Percentiles rank a stretch among this genome's conserved stretches.
Evolutionary conservation across 2,797 vertebrate species (phyloP).

Genomic region (Carapus acus): DNA sequence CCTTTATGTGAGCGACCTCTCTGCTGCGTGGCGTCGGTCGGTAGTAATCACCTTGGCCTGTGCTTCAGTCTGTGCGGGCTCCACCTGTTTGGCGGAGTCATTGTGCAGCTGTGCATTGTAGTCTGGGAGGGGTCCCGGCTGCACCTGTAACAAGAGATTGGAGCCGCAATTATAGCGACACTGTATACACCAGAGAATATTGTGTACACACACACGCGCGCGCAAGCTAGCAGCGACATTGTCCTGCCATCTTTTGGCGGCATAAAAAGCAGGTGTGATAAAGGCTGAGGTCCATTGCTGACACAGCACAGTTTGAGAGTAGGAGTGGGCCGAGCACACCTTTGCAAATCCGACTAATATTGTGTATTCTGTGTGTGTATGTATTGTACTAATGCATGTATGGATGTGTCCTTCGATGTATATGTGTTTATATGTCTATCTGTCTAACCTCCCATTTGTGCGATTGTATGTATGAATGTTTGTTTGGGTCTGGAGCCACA

Average conservation of each 20-base stretch:
- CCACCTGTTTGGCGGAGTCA: slow-evolving; percentile 70
- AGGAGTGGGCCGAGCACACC: slow-evolving; percentile 1
- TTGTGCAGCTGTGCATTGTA: slow-evolving; percentile 71
- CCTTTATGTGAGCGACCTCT: background rate
- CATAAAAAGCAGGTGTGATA: slow-evolving; percentile 24
- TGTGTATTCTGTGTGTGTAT: no score
- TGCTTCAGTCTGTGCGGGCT: slow-evolving; percentile 71
- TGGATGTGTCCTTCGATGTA: no score
- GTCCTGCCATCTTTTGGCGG: slow-evolving; percentile 28
- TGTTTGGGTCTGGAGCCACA: no score
- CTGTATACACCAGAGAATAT: slow-evolving; percentile 30
- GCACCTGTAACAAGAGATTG: slow-evolving; percentile 62
- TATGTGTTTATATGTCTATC: no score
- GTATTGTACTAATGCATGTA: no score
- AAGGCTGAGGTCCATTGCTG: slow-evolving; percentile 19
- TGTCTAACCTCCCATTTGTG: no score
- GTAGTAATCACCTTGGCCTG: slow-evolving; percentile 71
- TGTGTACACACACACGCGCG: slow-evolving; percentile 32
- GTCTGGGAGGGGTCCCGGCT: slow-evolving; percentile 73
- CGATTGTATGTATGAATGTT: no score
- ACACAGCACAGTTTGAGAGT: slow-evolving; percentile 15
- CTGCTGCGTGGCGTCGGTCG: background rate
- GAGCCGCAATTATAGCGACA: slow-evolving; percentile 48
- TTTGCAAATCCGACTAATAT: background rate
- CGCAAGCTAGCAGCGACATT: slow-evolving; percentile 21